A percentile compares a stretch with the other conserved stretches of the same genome.
phyloP scores from a whole-genome alignment of 2,888 invertebrate species.

The Pristionchus mayeri region DNA sequence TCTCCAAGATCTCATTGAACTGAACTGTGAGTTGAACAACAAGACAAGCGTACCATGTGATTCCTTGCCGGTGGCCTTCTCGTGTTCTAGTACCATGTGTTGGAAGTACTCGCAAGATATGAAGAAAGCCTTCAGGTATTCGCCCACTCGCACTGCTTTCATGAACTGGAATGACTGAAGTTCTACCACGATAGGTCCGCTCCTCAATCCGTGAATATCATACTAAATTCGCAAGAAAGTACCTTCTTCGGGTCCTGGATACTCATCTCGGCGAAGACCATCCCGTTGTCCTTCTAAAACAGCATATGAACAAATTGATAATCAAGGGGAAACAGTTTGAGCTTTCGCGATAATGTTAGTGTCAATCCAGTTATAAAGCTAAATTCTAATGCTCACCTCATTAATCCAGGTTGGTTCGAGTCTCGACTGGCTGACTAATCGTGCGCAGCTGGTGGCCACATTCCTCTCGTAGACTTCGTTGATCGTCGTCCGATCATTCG shows the following conservation, averaged over 20 bases:
- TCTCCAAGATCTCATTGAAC: neutral
- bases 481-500: slow-evolving; percentile 25
- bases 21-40: neutral
- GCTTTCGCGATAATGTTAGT: too few species aligned
- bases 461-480: slow-evolving; percentile 46
- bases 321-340: neutral
- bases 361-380: too few species aligned
- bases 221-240: too few species aligned
- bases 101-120: slow-evolving; percentile 55
- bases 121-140: slow-evolving; percentile 53
- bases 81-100: slow-evolving; percentile 53
- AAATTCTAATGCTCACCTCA: too few species aligned
- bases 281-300: slow-evolving; percentile 51
- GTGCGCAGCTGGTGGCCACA: slow-evolving; percentile 43
- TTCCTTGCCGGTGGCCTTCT: slow-evolving; percentile 49
- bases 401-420: slow-evolving; percentile 53
- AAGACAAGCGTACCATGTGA: slow-evolving; percentile 49
- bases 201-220: too few species aligned
- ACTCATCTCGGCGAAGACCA: slow-evolving; percentile 55
- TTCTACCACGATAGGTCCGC: too few species aligned
- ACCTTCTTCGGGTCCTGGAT: slow-evolving; percentile 53
- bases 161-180: slow-evolving; percentile 55
- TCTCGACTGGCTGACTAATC: slow-evolving; percentile 52
- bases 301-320: neutral
- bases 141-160: slow-evolving; percentile 53